phyloP scores from a whole-genome alignment of 2,797 vertebrate genomes.

The Huso huso region DNA sequence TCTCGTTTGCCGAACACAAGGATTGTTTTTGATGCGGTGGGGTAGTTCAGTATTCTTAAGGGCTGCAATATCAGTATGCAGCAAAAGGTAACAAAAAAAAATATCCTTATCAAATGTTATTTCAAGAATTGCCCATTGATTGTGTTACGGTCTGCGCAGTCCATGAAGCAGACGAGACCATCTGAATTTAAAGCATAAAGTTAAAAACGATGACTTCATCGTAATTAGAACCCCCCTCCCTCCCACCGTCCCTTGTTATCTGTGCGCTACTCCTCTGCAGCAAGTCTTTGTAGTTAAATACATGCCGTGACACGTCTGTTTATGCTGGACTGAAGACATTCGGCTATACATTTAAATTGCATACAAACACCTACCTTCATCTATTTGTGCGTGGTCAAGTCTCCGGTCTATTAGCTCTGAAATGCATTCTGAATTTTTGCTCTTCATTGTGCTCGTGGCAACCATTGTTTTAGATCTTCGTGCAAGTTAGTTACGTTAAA shows the following conservation, averaged over 20 bases:
- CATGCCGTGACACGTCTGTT: too few relatives aligned
- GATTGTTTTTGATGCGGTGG: too few relatives aligned
- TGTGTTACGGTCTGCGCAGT: too few relatives aligned
- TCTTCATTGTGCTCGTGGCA: conserved; percentile 56
- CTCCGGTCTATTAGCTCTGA: conserved; percentile 44
- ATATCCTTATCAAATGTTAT: neutral
- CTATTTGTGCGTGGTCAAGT: conserved; percentile 48
- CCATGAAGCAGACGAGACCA: too few relatives aligned
- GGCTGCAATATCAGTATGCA: neutral
- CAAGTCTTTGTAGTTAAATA: conserved; percentile 33
- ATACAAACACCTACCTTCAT: conserved; percentile 48
- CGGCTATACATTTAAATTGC: neutral
- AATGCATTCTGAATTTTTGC: conserved; percentile 47
- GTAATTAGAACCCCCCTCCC: conserved; percentile 19
- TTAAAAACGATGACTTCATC: conserved; percentile 55
- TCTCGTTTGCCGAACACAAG: too few relatives aligned
- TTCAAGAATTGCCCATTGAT: neutral
- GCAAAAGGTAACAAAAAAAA: neutral
- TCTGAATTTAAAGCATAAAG: neutral
- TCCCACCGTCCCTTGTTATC: conserved; percentile 11
- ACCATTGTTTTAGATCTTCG: conserved; percentile 42
- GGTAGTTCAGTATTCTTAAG: too few relatives aligned
- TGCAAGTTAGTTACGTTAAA: conserved; percentile 9
- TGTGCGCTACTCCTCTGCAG: conserved; percentile 48
- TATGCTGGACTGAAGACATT: neutral